These are phyloP conservation scores for Trachelipus rathkii DNA, from an alignment of 1,140 invertebrate genomes.

Conservation along the genomic window DNA sequence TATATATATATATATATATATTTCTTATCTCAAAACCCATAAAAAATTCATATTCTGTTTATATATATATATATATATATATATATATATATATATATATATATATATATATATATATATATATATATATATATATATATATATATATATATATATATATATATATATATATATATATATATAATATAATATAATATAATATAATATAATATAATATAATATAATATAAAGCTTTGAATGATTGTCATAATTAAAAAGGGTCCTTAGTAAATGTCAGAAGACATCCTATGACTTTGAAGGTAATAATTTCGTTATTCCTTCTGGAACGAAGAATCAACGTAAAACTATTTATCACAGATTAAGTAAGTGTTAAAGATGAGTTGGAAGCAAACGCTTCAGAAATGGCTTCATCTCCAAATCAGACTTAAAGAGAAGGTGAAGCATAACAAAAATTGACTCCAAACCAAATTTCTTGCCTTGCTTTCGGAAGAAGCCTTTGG, in stretches of 20 bases:
- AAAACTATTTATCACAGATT: background rate
- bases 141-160: constrained; percentile 25
- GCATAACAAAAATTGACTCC: too few species aligned
- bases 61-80: constrained; percentile 13
- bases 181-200: background rate
- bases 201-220: background rate
- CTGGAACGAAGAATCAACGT: background rate
- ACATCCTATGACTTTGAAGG: too few species aligned
- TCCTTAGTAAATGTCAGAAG: too few species aligned
- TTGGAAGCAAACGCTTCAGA: too few species aligned
- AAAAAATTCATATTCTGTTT: background rate
- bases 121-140: constrained; percentile 23
- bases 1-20: background rate
- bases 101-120: constrained; percentile 24
- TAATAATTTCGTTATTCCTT: background rate
- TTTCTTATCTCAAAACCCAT: too few species aligned
- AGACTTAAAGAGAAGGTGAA: too few species aligned
- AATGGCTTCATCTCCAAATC: too few species aligned
- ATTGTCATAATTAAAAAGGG: background rate
- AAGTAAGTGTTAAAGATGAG: too few species aligned
- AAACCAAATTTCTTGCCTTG: too few species aligned
- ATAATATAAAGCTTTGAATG: background rate
- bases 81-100: constrained; percentile 20
- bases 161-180: constrained; percentile 25
- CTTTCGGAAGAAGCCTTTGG: too few species aligned